phyloP scores from a whole-genome alignment of 2,797 vertebrate species.

The Girardinus metallicus region DNA sequence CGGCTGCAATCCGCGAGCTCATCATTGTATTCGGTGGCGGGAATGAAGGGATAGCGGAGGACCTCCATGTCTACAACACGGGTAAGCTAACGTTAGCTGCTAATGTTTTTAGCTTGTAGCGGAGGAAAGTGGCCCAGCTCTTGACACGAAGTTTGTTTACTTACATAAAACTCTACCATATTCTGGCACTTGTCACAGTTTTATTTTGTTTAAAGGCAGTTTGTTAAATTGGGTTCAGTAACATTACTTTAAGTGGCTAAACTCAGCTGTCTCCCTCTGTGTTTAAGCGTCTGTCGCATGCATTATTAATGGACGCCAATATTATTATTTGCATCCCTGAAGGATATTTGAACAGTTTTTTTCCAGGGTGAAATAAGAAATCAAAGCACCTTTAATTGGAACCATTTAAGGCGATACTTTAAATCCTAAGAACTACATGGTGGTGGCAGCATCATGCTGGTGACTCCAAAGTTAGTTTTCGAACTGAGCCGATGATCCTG shows the following conservation, averaged over 20 bases:
- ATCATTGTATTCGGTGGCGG: constrained; percentile 96
- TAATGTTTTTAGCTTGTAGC: constrained; percentile 75
- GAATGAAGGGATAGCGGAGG: constrained; percentile 94
- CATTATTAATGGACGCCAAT: neutral
- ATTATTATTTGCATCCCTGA: neutral
- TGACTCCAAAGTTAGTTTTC: neutral
- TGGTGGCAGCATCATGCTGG: neutral
- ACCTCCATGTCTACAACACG: constrained; percentile 96
- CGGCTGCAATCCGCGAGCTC: constrained; percentile 90
- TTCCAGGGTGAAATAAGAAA: neutral
- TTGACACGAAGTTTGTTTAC: rapidly evolving
- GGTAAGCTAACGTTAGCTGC: constrained; percentile 79
- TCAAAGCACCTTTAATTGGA: neutral
- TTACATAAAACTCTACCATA: neutral
- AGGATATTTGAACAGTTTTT: neutral
- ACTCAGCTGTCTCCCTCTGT: neutral
- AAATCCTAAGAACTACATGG: neutral
- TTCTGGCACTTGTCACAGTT: rapidly evolving
- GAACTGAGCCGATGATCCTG: neutral
- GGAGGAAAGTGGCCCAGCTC: neutral
- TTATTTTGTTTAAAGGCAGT: neutral
- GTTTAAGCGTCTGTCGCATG: neutral
- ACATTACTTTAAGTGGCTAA: neutral
- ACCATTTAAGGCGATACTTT: neutral
- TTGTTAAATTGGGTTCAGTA: neutral